Conservation (phyloP, 2,797 vertebrate species). For the Fistularia commersonii region DNA sequence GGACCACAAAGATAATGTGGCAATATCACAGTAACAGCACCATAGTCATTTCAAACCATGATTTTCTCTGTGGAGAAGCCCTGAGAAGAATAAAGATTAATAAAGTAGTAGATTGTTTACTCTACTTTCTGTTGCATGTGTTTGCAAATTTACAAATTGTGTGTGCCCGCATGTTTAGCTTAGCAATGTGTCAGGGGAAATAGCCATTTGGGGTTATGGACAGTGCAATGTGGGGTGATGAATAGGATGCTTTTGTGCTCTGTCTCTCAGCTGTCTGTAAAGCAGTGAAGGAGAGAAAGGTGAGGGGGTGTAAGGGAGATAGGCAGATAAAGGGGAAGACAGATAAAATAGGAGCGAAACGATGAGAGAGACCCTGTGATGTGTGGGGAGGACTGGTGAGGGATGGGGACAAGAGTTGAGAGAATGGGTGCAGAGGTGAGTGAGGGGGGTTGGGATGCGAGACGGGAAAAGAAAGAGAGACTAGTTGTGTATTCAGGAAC, state of each 20-base stretch:
- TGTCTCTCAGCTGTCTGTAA: slow-evolving; percentile 66
- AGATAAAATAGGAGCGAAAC: slow-evolving; percentile 39
- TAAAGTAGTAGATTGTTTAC: no score
- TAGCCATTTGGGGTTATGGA: slow-evolving; percentile 67
- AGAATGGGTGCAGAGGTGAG: slow-evolving; percentile 33
- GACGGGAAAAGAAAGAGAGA: slow-evolving; percentile 36
- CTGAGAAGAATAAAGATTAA: not conserved
- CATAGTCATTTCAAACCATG: no score
- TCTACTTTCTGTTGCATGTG: slow-evolving; percentile 8
- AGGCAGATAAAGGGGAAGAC: slow-evolving; percentile 21
- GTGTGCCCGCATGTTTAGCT: slow-evolving; percentile 10
- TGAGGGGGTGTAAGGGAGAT: slow-evolving; percentile 26
- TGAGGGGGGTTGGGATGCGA: slow-evolving; percentile 43
- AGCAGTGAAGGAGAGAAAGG: slow-evolving; percentile 64
- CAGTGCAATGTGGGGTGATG: slow-evolving; percentile 66
- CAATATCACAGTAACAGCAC: not conserved
- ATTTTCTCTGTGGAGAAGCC: no score
- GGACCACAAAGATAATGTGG: slow-evolving; percentile 17
- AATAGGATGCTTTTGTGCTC: slow-evolving; percentile 72
- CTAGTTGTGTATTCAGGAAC: slow-evolving; percentile 51
- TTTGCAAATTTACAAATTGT: slow-evolving; percentile 31
- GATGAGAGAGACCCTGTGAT: slow-evolving; percentile 48
- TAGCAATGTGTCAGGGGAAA: slow-evolving; percentile 49
- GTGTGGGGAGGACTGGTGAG: slow-evolving; percentile 52
- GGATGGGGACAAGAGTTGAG: not conserved